phyloP scores from a whole-genome alignment of 2,888 invertebrate genomes.

The Eilema sororculum region DNA sequence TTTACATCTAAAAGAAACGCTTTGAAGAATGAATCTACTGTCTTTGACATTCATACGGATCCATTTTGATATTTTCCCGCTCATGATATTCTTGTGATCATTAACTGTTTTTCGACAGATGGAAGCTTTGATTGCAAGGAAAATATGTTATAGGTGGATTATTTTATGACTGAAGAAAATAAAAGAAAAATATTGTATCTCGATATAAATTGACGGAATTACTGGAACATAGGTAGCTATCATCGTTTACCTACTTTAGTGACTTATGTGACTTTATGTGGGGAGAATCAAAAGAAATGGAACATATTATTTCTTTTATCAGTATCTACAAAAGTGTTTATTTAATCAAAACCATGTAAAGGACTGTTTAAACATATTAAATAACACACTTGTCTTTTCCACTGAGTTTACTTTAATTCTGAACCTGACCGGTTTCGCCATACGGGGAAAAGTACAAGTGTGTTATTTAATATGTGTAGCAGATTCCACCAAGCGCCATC shows the following conservation, averaged over 20 bases:
- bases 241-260: neutral
- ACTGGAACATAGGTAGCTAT: neutral
- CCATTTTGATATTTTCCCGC: constrained; percentile 47
- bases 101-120: constrained; percentile 29
- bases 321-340: neutral
- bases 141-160: constrained; percentile 6
- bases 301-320: neutral
- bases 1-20: constrained; percentile 43
- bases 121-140: constrained; percentile 12
- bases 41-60: constrained; percentile 53
- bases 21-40: constrained; percentile 50
- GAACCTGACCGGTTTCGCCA: no score
- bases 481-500: no score
- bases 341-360: neutral
- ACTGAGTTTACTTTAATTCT: no score
- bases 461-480: no score
- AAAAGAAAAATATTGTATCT: neutral
- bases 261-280: neutral
- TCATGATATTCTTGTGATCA: constrained; percentile 35
- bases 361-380: no score
- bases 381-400: no score
- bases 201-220: neutral
- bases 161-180: neutral
- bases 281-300: neutral
- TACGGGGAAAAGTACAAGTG: no score